phyloP scores from a whole-genome alignment of 1,140 invertebrate genomes.

The Zelostemma sp. region DNA sequence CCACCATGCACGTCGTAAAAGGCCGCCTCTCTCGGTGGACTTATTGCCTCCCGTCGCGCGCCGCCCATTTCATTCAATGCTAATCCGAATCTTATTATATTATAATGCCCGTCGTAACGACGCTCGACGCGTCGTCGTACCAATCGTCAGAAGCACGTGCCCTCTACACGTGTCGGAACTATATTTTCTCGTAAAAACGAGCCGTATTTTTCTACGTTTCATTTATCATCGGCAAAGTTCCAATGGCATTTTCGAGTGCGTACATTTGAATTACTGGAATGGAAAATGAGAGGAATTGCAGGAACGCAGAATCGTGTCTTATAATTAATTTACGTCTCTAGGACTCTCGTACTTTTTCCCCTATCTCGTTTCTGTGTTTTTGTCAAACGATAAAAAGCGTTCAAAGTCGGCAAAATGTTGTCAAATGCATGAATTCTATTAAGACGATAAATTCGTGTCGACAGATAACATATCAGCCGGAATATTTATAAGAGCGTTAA shows the following conservation, averaged over 20 bases:
- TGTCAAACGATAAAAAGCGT: not conserved
- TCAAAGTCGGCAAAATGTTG: not conserved
- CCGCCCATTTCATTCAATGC: slow-evolving; percentile 70
- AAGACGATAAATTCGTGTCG: no score
- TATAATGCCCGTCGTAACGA: slow-evolving; percentile 66
- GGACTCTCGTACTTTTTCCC: not conserved
- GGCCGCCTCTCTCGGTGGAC: slow-evolving; percentile 51
- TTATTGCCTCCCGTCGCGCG: slow-evolving; percentile 57
- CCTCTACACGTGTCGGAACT: slow-evolving; percentile 20
- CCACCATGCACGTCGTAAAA: slow-evolving; percentile 55
- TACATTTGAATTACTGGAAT: no score
- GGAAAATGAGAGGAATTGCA: no score
- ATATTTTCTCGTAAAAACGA: slow-evolving; percentile 18
- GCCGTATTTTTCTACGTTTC: no score
- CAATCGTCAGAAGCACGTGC: slow-evolving; percentile 55
- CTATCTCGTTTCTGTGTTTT: no score
- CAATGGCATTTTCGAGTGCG: no score
- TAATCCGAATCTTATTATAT: slow-evolving; percentile 71
- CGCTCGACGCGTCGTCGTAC: slow-evolving; percentile 41
- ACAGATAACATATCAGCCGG: not conserved
- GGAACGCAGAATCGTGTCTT: not conserved
- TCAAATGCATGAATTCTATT: not conserved
- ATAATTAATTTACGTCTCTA: slow-evolving; percentile 13
- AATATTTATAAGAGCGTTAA: not conserved
- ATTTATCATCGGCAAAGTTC: no score